These are phyloP conservation scores for Mesoclemmys tuberculata DNA, from an alignment of 2,113 vertebrate genomes.

Conservation along the genomic window DNA sequence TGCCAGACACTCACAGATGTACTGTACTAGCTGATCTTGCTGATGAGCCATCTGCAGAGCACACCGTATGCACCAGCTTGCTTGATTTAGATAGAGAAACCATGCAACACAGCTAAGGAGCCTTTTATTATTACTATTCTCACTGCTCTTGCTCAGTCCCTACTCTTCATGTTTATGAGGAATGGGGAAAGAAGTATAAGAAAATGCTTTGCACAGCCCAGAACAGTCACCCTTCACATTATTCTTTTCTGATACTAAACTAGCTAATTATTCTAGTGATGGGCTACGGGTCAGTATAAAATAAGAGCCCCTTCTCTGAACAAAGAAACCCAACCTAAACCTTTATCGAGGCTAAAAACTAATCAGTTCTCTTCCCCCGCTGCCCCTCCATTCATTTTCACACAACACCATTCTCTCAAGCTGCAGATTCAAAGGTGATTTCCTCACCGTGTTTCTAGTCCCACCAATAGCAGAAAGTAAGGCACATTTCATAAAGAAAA, in stretches of 20 bases:
- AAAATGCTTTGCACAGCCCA: not conserved
- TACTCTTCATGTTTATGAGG: constrained; percentile 11
- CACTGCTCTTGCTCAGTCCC: constrained; percentile 35
- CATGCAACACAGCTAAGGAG: constrained; percentile 24
- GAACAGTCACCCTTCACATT: not conserved
- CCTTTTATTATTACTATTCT: constrained; percentile 56
- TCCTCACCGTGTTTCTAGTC: constrained; percentile 15
- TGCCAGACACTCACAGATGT: constrained; percentile 72
- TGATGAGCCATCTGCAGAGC: constrained; percentile 64
- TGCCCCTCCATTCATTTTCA: not conserved
- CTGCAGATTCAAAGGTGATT: constrained; percentile 17
- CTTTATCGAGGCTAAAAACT: constrained; percentile 15
- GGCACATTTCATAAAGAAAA: not conserved
- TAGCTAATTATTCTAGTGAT: not conserved
- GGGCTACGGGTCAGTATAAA: constrained; percentile 21
- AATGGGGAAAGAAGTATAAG: not conserved
- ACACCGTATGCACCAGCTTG: constrained; percentile 24
- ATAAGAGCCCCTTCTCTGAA: constrained; percentile 7
- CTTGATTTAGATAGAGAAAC: constrained; percentile 61
- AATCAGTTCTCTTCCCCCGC: not conserved
- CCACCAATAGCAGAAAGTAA: not conserved
- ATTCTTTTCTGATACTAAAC: not conserved
- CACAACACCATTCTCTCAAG: not conserved
- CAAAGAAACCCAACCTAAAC: constrained; percentile 35
- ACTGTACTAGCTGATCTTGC: constrained; percentile 30